phyloP scores from a whole-genome alignment of 2,797 vertebrate genomes.

The Scomberomorus guttatus region DNA sequence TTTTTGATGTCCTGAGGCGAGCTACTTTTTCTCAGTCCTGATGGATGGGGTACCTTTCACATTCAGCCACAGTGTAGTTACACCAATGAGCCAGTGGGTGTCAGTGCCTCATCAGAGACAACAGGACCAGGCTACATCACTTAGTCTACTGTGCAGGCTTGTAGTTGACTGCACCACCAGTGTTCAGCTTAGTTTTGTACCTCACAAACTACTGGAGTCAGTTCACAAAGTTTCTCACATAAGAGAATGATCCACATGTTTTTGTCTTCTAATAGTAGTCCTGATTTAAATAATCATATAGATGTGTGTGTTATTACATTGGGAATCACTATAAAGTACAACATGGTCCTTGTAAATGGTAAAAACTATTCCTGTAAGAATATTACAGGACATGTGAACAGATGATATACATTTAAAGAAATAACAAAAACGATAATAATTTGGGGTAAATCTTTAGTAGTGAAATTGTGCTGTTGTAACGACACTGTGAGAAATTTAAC shows the following conservation, averaged over 20 bases:
- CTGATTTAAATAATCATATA: background rate
- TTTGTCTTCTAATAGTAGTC: background rate
- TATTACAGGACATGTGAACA: background rate
- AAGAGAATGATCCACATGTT: background rate
- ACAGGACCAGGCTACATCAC: background rate
- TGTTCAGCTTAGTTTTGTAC: background rate
- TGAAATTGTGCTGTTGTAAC: background rate
- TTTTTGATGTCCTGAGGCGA: conserved; percentile 38
- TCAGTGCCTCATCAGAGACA: conserved; percentile 62
- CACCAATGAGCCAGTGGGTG: conserved; percentile 48
- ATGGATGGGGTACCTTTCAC: background rate
- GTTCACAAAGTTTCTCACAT: background rate
- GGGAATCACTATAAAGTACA: background rate
- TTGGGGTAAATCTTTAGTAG: background rate
- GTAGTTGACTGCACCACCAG: background rate
- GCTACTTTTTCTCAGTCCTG: background rate
- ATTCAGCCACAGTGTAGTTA: conserved; percentile 50
- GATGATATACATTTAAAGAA: background rate
- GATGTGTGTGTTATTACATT: too few species aligned
- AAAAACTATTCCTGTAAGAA: background rate
- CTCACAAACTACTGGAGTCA: background rate
- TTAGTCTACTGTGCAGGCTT: background rate
- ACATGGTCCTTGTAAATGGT: background rate
- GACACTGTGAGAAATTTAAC: background rate
- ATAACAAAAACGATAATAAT: background rate